These are phyloP conservation scores for Coreius guichenoti DNA, from an alignment of 2,797 vertebrate species.

Conservation along the genomic window DNA sequence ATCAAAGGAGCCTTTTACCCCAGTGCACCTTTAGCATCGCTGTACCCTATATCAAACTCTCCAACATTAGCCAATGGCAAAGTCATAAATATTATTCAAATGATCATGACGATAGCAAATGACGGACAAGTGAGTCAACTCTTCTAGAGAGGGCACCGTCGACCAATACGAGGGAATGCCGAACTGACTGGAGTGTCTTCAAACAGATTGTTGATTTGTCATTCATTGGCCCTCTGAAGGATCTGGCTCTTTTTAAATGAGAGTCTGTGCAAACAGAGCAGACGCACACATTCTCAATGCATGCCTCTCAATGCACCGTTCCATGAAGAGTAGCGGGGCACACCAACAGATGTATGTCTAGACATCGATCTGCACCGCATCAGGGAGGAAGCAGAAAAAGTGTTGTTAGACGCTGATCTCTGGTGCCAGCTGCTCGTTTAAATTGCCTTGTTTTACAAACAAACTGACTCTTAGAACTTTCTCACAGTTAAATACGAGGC, in stretches of 20 bases:
- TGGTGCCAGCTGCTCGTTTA: conserved; percentile 62
- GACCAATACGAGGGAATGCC: neutral
- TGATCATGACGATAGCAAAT: neutral
- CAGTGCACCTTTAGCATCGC: no score
- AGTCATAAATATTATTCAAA: neutral
- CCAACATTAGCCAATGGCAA: neutral
- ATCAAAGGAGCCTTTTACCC: no score
- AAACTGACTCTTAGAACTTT: conserved; percentile 61
- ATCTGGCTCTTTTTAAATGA: conserved; percentile 62
- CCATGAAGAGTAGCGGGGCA: conserved; percentile 60
- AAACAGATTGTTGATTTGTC: conserved; percentile 65
- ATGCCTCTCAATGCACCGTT: conserved; percentile 61
- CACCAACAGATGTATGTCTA: conserved; percentile 61
- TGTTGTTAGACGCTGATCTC: conserved; percentile 58
- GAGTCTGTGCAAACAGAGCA: conserved; percentile 58
- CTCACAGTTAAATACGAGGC: conserved; percentile 57
- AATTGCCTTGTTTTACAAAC: conserved; percentile 65
- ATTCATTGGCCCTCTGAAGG: conserved; percentile 56
- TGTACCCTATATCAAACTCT: no score
- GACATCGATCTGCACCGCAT: conserved; percentile 63
- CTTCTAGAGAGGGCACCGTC: neutral
- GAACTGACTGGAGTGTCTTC: conserved; percentile 36
- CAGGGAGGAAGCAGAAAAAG: conserved; percentile 57
- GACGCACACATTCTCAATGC: conserved; percentile 46
- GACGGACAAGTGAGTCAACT: neutral